A percentile compares a stretch with the other conserved stretches of the same genome.
Evolutionary conservation across 2,113 vertebrate genomes (phyloP).

Genomic region (Zosterops lateralis): DNA sequence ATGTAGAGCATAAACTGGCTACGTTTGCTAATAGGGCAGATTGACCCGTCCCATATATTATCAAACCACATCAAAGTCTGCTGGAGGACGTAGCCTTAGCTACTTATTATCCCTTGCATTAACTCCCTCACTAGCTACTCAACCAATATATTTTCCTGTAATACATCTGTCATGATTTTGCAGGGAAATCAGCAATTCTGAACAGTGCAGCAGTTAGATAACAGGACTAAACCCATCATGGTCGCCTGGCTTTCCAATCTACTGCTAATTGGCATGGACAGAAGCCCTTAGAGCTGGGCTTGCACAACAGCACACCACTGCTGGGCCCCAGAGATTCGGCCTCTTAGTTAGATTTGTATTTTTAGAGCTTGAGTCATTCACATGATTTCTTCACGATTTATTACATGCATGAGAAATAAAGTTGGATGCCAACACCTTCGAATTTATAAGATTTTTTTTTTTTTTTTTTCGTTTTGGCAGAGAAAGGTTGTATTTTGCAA

Average conservation of each 20-base stretch:
- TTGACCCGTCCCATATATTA: conserved; percentile 17
- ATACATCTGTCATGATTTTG: conserved; percentile 12
- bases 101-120: conserved; percentile 45
- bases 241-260: conserved; percentile 14
- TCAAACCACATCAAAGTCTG: conserved; percentile 21
- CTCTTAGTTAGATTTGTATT: conserved; percentile 27
- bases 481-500: not conserved
- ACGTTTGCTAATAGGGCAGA: conserved; percentile 39
- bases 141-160: conserved; percentile 5
- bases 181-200: conserved; percentile 17
- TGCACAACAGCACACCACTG: not conserved
- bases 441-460: not conserved
- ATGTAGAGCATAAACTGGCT: conserved; percentile 57
- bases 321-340: not conserved
- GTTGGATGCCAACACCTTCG: not conserved
- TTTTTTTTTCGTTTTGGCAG: not conserved
- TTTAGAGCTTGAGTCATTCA: conserved; percentile 42
- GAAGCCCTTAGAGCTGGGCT: not conserved
- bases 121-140: conserved; percentile 11
- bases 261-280: conserved; percentile 17
- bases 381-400: not conserved
- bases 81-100: not conserved
- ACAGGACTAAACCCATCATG: not conserved
- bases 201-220: not conserved
- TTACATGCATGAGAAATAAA: not conserved